Evolutionary conservation across 2,888 invertebrate species (phyloP).

Genomic region (Dromius quadrimaculatus): DNA sequence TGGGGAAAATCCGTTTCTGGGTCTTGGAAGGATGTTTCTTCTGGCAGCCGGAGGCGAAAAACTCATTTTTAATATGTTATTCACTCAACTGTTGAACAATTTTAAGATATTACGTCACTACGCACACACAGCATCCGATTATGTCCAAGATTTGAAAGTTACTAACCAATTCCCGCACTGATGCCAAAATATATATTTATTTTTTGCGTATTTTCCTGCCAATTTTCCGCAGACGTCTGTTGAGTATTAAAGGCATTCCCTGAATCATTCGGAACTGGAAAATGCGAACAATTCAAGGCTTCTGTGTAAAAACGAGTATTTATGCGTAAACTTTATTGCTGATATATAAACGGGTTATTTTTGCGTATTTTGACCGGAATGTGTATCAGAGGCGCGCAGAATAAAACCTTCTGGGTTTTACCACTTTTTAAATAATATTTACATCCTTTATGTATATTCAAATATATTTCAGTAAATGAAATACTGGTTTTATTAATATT

Average conservation of each 20-base stretch:
- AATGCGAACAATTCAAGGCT: slow-evolving; percentile 37
- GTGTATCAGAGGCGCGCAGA: slow-evolving; percentile 25
- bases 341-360: slow-evolving; percentile 24
- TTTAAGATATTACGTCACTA: not conserved
- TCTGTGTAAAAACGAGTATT: slow-evolving; percentile 28
- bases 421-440: no score
- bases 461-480: no score
- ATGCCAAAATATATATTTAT: not conserved
- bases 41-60: slow-evolving; percentile 31
- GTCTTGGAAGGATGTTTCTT: slow-evolving; percentile 19
- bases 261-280: slow-evolving; percentile 23
- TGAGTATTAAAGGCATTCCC: slow-evolving; percentile 13
- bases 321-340: slow-evolving; percentile 10
- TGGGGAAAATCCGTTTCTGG: slow-evolving; percentile 34
- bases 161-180: not conserved
- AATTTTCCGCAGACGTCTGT: slow-evolving; percentile 23
- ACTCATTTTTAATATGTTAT: slow-evolving; percentile 38
- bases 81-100: not conserved
- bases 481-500: no score
- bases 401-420: slow-evolving; percentile 16
- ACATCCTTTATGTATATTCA: no score
- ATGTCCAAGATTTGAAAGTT: no score
- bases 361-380: slow-evolving; percentile 17
- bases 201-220: slow-evolving; percentile 25
- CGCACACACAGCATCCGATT: not conserved